phyloP scores from a whole-genome alignment of 2,888 invertebrate genomes.

The Brenthis daphne region DNA sequence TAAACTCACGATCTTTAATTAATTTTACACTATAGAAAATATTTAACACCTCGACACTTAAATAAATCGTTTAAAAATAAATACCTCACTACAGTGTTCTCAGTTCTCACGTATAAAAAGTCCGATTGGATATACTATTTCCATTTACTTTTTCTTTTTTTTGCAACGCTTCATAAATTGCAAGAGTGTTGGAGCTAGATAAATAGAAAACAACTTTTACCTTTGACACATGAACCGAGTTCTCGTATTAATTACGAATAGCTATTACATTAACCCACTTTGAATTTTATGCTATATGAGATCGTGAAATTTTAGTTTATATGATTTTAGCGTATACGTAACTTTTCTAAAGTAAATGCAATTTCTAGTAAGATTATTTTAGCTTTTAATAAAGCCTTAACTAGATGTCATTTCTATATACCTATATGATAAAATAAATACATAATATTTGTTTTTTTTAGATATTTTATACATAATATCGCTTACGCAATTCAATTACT shows the following conservation, averaged over 20 bases:
- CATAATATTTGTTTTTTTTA: too few relatives aligned
- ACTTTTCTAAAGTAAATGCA: too few relatives aligned
- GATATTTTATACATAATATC: background rate
- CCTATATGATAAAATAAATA: too few relatives aligned
- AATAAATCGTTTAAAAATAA: conserved; percentile 2
- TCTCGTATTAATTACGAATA: conserved; percentile 31
- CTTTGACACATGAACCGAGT: conserved; percentile 33
- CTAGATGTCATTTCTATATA: too few relatives aligned
- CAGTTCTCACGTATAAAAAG: conserved; percentile 22
- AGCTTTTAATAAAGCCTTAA: too few relatives aligned
- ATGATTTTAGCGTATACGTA: background rate
- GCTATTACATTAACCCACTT: conserved; percentile 26
- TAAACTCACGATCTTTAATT: background rate
- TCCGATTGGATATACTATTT: conserved; percentile 12
- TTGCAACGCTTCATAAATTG: conserved; percentile 24
- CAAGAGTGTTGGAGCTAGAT: conserved; percentile 28
- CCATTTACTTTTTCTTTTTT: conserved; percentile 17
- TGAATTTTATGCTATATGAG: conserved; percentile 1
- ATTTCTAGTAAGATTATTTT: too few relatives aligned
- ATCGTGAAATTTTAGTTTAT: conserved; percentile 5
- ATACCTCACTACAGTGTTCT: conserved; percentile 10
- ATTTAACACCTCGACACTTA: conserved; percentile 2
- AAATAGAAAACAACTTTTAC: conserved; percentile 29
- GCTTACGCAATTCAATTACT: conserved; percentile 17
- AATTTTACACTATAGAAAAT: conserved; percentile 9